phyloP scores from a whole-genome alignment of 2,113 vertebrate genomes.

The Hippolais icterina region DNA sequence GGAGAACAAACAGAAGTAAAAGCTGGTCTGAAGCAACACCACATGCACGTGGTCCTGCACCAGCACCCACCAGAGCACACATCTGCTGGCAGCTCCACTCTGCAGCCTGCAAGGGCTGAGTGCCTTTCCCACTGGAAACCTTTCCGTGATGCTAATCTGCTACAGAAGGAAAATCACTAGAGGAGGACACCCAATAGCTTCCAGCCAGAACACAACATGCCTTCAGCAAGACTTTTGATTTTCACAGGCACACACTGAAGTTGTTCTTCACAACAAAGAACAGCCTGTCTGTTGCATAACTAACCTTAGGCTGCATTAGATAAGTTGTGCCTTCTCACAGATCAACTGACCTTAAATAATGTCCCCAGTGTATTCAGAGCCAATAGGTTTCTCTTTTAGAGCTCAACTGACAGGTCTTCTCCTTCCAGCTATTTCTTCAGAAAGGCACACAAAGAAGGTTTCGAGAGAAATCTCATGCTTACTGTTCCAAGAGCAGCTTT shows the following conservation, averaged over 20 bases:
- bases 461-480: conserved; percentile 39
- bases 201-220: conserved; percentile 14
- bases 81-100: background rate
- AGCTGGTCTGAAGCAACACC: background rate
- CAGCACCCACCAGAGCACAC: background rate
- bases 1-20: background rate
- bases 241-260: conserved; percentile 37
- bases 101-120: background rate
- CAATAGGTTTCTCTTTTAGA: conserved; percentile 46
- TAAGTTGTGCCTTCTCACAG: conserved; percentile 56
- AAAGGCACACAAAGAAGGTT: conserved; percentile 26
- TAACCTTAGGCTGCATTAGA: conserved; percentile 61
- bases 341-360: conserved; percentile 71
- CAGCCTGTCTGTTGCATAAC: conserved; percentile 51
- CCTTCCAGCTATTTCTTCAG: conserved; percentile 61
- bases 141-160: background rate
- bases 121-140: background rate
- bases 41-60: background rate
- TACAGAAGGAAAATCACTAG: background rate
- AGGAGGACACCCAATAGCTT: conserved; percentile 33
- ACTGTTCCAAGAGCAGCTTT: conserved; percentile 17
- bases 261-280: conserved; percentile 52
- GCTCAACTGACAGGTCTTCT: conserved; percentile 55
- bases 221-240: conserved; percentile 59
- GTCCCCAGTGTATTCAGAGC: conserved; percentile 55